A percentile compares a stretch with the other conserved stretches of the same genome.
Conservation (phyloP, 1,140 invertebrate genomes). For the Spodoptera frugiperda region DNA sequence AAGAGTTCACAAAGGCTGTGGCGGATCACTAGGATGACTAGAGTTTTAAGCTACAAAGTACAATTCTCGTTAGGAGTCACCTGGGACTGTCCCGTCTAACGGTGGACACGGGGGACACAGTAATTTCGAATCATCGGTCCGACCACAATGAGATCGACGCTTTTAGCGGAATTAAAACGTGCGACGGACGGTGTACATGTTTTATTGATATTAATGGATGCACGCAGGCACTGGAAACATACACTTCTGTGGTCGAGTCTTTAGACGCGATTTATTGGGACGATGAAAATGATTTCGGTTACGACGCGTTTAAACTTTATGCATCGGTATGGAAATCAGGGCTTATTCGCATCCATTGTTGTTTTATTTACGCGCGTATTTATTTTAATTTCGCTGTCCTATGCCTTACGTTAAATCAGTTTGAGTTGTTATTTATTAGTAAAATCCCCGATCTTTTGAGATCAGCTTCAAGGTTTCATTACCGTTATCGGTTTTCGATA, state of each 20-base stretch:
- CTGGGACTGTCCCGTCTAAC: slow-evolving; percentile 46
- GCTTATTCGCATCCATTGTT: background rate
- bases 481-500: slow-evolving; percentile 6
- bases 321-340: slow-evolving; percentile 3
- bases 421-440: slow-evolving; percentile 1
- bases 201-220: slow-evolving; percentile 68
- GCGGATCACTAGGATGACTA: slow-evolving; percentile 60
- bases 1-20: slow-evolving; percentile 50
- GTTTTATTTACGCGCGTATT: slow-evolving; percentile 4
- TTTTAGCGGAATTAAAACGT: slow-evolving; percentile 81
- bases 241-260: slow-evolving; percentile 26
- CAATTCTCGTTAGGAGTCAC: slow-evolving; percentile 62
- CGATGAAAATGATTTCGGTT: slow-evolving; percentile 13
- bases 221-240: slow-evolving; percentile 13
- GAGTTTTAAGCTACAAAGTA: slow-evolving; percentile 49
- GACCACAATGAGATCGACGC: slow-evolving; percentile 78
- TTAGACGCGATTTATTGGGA: slow-evolving; percentile 12
- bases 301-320: slow-evolving; percentile 1
- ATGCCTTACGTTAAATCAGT: background rate
- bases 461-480: background rate
- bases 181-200: slow-evolving; percentile 62
- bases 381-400: background rate
- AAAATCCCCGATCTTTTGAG: too few relatives aligned
- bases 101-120: slow-evolving; percentile 51
- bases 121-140: slow-evolving; percentile 67